phyloP scores from a whole-genome alignment of 1,140 invertebrate species.

The Copidosoma floridanum region DNA sequence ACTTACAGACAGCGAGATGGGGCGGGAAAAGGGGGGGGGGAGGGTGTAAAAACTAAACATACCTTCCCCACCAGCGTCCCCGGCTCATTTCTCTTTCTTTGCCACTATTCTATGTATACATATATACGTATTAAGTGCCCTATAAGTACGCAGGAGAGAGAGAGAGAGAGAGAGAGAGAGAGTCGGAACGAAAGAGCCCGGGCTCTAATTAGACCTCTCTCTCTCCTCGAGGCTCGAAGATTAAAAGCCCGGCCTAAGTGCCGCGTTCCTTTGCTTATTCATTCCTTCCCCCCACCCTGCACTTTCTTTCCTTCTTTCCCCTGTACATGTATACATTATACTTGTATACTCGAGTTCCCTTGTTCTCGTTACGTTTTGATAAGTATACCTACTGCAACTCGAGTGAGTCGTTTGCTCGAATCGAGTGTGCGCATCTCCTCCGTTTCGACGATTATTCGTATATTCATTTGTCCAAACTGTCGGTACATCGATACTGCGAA shows the following conservation, averaged over 20 bases:
- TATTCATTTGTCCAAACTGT: too few relatives aligned
- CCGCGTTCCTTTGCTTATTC: constrained; percentile 38
- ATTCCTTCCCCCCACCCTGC: neutral
- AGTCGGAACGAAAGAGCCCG: constrained; percentile 21
- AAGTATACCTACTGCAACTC: too few relatives aligned
- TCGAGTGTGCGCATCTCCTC: too few relatives aligned
- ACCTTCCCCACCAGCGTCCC: constrained; percentile 27
- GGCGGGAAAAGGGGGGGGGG: neutral
- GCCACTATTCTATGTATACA: too few relatives aligned
- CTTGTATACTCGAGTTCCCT: too few relatives aligned
- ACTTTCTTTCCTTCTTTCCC: neutral
- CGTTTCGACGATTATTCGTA: too few relatives aligned
- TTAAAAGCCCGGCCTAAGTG: constrained; percentile 52
- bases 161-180: constrained; percentile 15
- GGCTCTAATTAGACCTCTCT: constrained; percentile 51
- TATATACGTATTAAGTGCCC: too few relatives aligned
- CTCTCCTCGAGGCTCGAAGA: constrained; percentile 48
- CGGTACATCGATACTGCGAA: too few relatives aligned
- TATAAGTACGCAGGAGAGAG: neutral
- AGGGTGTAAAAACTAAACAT: constrained; percentile 49
- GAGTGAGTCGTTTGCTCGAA: too few relatives aligned
- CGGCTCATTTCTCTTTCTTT: neutral
- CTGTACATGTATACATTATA: too few relatives aligned
- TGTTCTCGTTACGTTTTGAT: too few relatives aligned
- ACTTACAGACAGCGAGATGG: too few relatives aligned